These are phyloP conservation scores for Bombus superbus DNA, from an alignment of 1,140 invertebrate genomes.

Conservation along the genomic window DNA sequence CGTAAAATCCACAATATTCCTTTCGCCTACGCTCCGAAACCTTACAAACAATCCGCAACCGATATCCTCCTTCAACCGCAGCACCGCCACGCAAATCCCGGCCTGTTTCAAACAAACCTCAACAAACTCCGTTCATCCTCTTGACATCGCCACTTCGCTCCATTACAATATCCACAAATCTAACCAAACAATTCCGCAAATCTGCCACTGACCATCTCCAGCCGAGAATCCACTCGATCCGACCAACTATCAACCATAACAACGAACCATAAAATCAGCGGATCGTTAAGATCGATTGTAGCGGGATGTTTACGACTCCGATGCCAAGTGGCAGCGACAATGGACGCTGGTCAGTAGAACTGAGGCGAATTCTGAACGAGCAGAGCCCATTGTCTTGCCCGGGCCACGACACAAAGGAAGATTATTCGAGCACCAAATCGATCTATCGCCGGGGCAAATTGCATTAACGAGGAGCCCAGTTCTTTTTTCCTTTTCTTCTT, in stretches of 20 bases:
- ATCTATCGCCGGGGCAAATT: conserved; percentile 11
- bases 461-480: background rate
- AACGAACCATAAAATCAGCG: conserved; percentile 29
- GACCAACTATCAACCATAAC: background rate
- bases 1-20: background rate
- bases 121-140: background rate
- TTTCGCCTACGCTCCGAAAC: background rate
- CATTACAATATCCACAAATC: background rate
- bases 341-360: conserved; percentile 37
- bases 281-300: conserved; percentile 59
- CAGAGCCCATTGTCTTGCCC: conserved; percentile 18
- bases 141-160: background rate
- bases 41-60: background rate
- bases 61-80: background rate
- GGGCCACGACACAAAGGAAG: background rate
- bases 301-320: conserved; percentile 50
- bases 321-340: conserved; percentile 18
- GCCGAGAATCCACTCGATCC: background rate
- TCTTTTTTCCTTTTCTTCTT: background rate
- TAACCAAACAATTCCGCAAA: background rate
- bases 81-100: background rate
- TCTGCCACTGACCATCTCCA: no score
- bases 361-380: background rate
- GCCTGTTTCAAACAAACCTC: background rate
- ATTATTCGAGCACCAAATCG: background rate